Percentiles rank a stretch among this genome's conserved stretches.
phyloP scores from a whole-genome alignment of 2,888 invertebrate genomes.

The Oscheius sp. region DNA sequence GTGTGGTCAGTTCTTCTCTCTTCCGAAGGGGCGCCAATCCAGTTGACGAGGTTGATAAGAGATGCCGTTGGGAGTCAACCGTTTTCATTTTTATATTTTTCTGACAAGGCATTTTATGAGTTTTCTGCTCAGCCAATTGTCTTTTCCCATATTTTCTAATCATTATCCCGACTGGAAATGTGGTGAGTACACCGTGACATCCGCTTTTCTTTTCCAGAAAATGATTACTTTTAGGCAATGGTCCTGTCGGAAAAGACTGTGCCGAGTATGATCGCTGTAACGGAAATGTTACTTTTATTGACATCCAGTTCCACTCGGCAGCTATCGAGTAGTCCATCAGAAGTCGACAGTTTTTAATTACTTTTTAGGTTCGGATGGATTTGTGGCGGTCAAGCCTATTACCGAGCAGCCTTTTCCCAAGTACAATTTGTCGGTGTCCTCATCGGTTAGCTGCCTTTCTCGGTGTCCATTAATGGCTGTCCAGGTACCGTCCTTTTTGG shows the following conservation, averaged over 20 bases:
- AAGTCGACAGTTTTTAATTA: background rate
- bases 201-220: background rate
- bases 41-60: background rate
- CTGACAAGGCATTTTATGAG: constrained; percentile 72
- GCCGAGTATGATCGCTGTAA: constrained; percentile 51
- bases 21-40: background rate
- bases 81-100: constrained; percentile 69
- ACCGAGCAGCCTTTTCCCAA: constrained; percentile 62
- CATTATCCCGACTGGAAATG: constrained; percentile 57
- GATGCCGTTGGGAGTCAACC: constrained; percentile 69
- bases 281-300: constrained; percentile 61
- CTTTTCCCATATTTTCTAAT: constrained; percentile 71
- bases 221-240: constrained; percentile 39
- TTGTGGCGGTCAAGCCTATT: constrained; percentile 61
- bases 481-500: constrained; percentile 66
- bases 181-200: background rate
- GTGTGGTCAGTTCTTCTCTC: constrained; percentile 45
- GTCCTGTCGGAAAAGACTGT: constrained; percentile 63
- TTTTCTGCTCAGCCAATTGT: constrained; percentile 68
- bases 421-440: constrained; percentile 61
- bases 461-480: background rate
- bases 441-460: constrained; percentile 60
- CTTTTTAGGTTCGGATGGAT: constrained; percentile 64
- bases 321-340: constrained; percentile 55
- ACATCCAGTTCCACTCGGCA: constrained; percentile 64